Evolutionary conservation across 2,888 invertebrate genomes (phyloP).

Genomic region (Catotricha subobsoleta): DNA sequence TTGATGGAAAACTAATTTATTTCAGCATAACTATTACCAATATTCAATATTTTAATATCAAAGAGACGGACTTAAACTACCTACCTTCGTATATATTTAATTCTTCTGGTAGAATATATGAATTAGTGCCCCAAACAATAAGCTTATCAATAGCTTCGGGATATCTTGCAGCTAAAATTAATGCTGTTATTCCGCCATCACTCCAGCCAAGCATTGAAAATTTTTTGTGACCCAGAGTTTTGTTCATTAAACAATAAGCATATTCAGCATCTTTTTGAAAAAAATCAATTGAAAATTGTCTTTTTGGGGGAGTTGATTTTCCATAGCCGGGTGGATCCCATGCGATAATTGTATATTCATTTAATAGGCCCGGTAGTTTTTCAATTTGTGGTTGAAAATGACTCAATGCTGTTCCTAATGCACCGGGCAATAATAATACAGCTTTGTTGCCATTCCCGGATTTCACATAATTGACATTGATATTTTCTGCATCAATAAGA

Average conservation of each 20-base stretch:
- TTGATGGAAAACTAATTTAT: no score
- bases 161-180: constrained; percentile 58
- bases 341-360: constrained; percentile 29
- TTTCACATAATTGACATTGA: constrained; percentile 3
- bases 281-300: constrained; percentile 51
- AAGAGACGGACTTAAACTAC: no score
- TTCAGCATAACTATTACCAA: no score
- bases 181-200: constrained; percentile 64
- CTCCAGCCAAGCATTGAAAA: constrained; percentile 79
- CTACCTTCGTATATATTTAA: constrained; percentile 41
- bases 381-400: constrained; percentile 67
- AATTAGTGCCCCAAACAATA: constrained; percentile 60
- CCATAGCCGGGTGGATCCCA: constrained; percentile 87
- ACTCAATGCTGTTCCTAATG: constrained; percentile 62
- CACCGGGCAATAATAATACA: constrained; percentile 60
- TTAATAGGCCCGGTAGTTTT: constrained; percentile 29
- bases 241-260: constrained; percentile 53
- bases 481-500: no score
- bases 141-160: constrained; percentile 48
- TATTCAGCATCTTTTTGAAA: constrained; percentile 54
- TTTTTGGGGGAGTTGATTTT: constrained; percentile 56
- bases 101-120: constrained; percentile 54
- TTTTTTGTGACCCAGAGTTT: constrained; percentile 43
- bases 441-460: constrained; percentile 15
- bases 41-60: no score